A percentile compares a stretch with the other conserved stretches of the same genome.
Evolutionary conservation across 2,797 vertebrate species (phyloP).

Genomic region (Miichthys miiuy): DNA sequence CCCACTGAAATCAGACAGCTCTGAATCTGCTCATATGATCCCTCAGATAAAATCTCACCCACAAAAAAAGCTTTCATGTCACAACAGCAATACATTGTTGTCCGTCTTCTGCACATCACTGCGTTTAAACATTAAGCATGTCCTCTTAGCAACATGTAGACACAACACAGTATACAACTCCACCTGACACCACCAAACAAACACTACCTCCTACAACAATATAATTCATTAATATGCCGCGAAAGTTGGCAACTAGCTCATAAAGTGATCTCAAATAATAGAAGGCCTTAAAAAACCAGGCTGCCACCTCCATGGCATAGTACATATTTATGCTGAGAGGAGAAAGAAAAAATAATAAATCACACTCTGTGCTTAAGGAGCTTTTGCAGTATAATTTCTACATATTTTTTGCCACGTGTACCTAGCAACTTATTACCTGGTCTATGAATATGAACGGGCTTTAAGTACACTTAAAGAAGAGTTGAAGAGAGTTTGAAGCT

Average conservation of each 20-base stretch:
- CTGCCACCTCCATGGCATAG: conserved; percentile 20
- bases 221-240: conserved; percentile 3
- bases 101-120: neutral
- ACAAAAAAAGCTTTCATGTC: neutral
- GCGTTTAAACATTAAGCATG: neutral
- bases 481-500: conserved; percentile 33
- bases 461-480: conserved; percentile 81
- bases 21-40: neutral
- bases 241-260: neutral
- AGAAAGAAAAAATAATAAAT: neutral
- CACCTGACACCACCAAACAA: conserved; percentile 26
- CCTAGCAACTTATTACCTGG: conserved; percentile 48
- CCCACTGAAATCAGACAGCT: neutral
- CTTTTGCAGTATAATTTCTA: conserved; percentile 20
- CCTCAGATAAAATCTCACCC: neutral
- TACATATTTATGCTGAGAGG: conserved; percentile 16
- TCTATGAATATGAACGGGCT: conserved; percentile 26
- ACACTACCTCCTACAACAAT: conserved; percentile 34
- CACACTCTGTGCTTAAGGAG: conserved; percentile 33
- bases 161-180: conserved; percentile 28
- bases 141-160: conserved; percentile 7
- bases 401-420: conserved; percentile 34
- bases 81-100: neutral
- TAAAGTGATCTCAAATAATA: conserved; percentile 29
- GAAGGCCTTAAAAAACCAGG: conserved; percentile 42